These are phyloP conservation scores for Amiota communis DNA, from an alignment of 2,888 invertebrate genomes.

Conservation along the genomic window DNA sequence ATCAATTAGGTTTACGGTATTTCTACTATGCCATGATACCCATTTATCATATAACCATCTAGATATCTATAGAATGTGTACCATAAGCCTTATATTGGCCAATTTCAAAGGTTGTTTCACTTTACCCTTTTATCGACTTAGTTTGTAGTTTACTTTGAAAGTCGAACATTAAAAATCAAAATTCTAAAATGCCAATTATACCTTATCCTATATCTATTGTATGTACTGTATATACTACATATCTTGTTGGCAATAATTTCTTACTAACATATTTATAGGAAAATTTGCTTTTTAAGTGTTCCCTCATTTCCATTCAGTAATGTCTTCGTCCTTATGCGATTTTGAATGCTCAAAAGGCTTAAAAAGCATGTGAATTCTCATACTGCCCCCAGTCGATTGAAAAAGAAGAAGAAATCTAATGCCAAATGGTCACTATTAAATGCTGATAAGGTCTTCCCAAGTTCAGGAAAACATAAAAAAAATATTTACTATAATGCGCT, in stretches of 20 bases:
- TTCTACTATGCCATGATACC: too few relatives aligned
- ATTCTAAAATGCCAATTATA: slow-evolving; percentile 45
- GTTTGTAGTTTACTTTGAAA: not conserved
- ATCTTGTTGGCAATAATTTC: slow-evolving; percentile 28
- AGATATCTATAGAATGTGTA: not conserved
- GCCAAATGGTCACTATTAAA: slow-evolving; percentile 46
- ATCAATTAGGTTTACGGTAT: not conserved
- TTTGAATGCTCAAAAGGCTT: slow-evolving; percentile 25
- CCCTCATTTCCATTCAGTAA: too few relatives aligned
- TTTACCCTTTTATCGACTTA: slow-evolving; percentile 20
- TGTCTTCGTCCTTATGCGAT: not conserved
- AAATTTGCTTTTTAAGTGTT: slow-evolving; percentile 29
- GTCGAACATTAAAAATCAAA: slow-evolving; percentile 33
- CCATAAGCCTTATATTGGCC: not conserved
- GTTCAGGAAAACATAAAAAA: not conserved
- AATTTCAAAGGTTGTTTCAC: not conserved
- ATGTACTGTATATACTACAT: too few relatives aligned
- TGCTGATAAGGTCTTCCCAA: slow-evolving; percentile 45
- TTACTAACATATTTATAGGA: slow-evolving; percentile 53
- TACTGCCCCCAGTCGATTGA: not conserved
- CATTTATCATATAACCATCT: not conserved
- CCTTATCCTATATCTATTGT: not conserved
- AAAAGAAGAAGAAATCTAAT: not conserved
- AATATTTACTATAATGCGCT: slow-evolving; percentile 8
- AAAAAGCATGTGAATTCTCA: not conserved